A percentile compares a stretch with the other conserved stretches of the same genome.
Conservation (phyloP, 2,113 vertebrate species). For the Clupea harengus region DNA sequence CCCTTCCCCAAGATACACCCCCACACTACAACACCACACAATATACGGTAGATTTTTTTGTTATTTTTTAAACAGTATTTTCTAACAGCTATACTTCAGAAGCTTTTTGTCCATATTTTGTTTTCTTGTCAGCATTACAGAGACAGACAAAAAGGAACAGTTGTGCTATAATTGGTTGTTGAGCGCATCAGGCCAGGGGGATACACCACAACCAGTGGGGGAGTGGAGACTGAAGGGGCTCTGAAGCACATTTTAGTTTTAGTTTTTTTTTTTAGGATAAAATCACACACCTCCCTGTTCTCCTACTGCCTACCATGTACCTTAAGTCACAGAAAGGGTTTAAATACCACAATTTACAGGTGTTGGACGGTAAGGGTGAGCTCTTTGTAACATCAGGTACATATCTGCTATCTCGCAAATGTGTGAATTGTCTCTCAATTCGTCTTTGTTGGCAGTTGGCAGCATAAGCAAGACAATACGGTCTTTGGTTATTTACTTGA, state of each 20-base stretch:
- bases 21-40: slow-evolving; percentile 72
- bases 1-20: slow-evolving; percentile 63
- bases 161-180: slow-evolving; percentile 71
- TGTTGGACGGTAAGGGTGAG: slow-evolving; percentile 34
- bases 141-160: slow-evolving; percentile 58
- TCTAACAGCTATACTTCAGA: slow-evolving; percentile 57
- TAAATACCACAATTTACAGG: slow-evolving; percentile 32
- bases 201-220: slow-evolving; percentile 24
- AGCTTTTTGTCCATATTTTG: slow-evolving; percentile 51
- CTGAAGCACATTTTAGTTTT: slow-evolving; percentile 42
- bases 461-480: slow-evolving; percentile 65
- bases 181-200: slow-evolving; percentile 56
- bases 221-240: slow-evolving; percentile 38
- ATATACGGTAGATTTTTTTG: slow-evolving; percentile 50
- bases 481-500: slow-evolving; percentile 71
- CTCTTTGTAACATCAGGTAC: slow-evolving; percentile 47
- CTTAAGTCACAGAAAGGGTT: slow-evolving; percentile 31
- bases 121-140: slow-evolving; percentile 62
- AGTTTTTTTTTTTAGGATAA: neutral
- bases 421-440: slow-evolving; percentile 51
- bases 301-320: slow-evolving; percentile 8
- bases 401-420: slow-evolving; percentile 35
- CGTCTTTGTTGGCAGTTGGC: slow-evolving; percentile 74
- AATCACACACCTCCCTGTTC: neutral
- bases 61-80: slow-evolving; percentile 44